Evolutionary conservation across 1,140 invertebrate species (phyloP).

Genomic region (Mesaphorura yosii): DNA sequence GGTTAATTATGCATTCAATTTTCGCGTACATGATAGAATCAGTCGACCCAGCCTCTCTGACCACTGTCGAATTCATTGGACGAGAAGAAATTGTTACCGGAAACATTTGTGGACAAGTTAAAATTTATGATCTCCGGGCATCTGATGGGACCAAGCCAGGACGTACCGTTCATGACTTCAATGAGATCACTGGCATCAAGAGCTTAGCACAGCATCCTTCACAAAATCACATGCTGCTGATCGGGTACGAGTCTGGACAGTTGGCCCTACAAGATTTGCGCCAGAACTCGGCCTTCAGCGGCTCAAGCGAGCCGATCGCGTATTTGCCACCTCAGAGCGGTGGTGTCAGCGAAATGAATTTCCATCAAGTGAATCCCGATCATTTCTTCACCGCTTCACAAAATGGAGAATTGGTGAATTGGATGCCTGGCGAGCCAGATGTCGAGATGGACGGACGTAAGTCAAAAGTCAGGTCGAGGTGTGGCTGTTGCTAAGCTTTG

Average conservation of each 20-base stretch:
- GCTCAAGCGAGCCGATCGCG: conserved; percentile 18
- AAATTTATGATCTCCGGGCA: conserved; percentile 24
- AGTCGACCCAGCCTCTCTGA: conserved; percentile 23
- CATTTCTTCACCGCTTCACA: conserved; percentile 25
- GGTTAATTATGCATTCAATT: neutral
- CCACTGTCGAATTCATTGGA: conserved; percentile 4
- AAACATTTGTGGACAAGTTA: conserved; percentile 26
- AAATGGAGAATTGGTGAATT: conserved; percentile 17
- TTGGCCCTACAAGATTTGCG: conserved; percentile 26
- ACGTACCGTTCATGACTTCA: conserved; percentile 16
- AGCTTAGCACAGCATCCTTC: conserved; percentile 26
- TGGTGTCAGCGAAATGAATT: conserved; percentile 18
- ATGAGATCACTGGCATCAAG: conserved; percentile 16
- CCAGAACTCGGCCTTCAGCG: conserved; percentile 4
- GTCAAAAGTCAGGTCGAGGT: neutral
- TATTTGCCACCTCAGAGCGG: conserved; percentile 16
- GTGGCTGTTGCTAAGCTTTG: neutral
- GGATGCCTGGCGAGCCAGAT: conserved; percentile 16
- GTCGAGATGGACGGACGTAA: conserved; percentile 3
- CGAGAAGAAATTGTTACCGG: conserved; percentile 17
- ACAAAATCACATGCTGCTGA: conserved; percentile 20
- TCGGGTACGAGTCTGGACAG: conserved; percentile 25
- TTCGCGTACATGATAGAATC: conserved; percentile 8
- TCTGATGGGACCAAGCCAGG: conserved; percentile 5
- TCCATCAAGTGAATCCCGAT: conserved; percentile 23